These are phyloP conservation scores for Drosophila grimshawi DNA, from an alignment of 1,140 invertebrate genomes.

Conservation along the genomic window DNA sequence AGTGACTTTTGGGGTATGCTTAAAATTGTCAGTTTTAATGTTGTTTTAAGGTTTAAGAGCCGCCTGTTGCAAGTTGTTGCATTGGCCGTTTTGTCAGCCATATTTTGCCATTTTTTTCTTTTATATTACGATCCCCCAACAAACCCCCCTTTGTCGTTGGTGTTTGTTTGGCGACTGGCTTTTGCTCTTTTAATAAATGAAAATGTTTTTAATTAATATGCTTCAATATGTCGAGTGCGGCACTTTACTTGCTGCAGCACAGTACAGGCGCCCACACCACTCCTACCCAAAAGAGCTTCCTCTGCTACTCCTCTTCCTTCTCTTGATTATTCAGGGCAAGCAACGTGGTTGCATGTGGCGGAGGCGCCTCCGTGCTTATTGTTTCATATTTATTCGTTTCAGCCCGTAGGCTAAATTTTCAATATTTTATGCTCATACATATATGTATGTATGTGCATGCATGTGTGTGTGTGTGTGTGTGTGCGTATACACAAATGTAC, in stretches of 20 bases:
- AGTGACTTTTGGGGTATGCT: too few species aligned
- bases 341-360: slow-evolving; percentile 23
- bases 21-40: background rate
- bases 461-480: slow-evolving; percentile 23
- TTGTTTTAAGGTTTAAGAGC: background rate
- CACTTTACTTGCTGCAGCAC: slow-evolving; percentile 46
- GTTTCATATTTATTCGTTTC: slow-evolving; percentile 50
- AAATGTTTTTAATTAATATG: slow-evolving; percentile 80
- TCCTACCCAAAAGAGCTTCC: slow-evolving; percentile 8
- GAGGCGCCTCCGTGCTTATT: slow-evolving; percentile 48
- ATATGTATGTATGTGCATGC: slow-evolving; percentile 10
- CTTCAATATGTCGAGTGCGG: slow-evolving; percentile 75
- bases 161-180: slow-evolving; percentile 4
- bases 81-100: background rate
- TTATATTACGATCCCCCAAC: background rate
- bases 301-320: background rate
- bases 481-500: slow-evolving; percentile 15
- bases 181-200: slow-evolving; percentile 77
- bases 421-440: slow-evolving; percentile 43
- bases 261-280: slow-evolving; percentile 14
- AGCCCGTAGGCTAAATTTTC: slow-evolving; percentile 62
- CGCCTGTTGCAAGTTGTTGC: slow-evolving; percentile 6
- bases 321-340: slow-evolving; percentile 20
- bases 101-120: background rate
- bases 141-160: background rate